Percentiles rank a stretch among this genome's conserved stretches.
These are phyloP conservation scores for Mesocricetus auratus DNA, from an alignment of 2,113 vertebrate genomes.

Conservation along the genomic window DNA sequence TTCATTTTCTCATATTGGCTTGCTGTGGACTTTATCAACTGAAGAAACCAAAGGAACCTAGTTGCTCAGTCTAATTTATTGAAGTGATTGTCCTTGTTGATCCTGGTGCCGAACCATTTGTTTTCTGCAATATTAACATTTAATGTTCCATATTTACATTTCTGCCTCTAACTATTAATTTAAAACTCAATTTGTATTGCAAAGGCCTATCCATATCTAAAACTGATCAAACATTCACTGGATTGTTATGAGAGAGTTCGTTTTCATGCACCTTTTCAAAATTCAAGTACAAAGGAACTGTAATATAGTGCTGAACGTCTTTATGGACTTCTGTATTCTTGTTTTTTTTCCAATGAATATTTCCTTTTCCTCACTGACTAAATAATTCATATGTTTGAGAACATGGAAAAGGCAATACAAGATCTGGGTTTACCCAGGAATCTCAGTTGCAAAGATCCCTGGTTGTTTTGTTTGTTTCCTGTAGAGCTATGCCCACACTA, in stretches of 20 bases:
- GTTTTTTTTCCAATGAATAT: not conserved
- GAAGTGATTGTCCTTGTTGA: not conserved
- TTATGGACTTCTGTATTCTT: not conserved
- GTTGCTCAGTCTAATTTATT: not conserved
- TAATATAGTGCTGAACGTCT: not conserved
- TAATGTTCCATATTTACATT: not conserved
- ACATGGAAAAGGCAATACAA: not conserved
- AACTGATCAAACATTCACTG: not conserved
- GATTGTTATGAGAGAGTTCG: not conserved
- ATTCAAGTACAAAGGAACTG: not conserved
- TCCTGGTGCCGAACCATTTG: not conserved
- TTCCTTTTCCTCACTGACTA: not conserved
- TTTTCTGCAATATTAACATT: not conserved
- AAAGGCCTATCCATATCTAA: not conserved
- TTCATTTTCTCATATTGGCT: not conserved
- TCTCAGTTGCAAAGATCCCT: not conserved
- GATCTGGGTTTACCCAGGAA: not conserved
- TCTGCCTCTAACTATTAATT: not conserved
- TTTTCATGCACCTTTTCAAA: not conserved
- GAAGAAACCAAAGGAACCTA: not conserved
- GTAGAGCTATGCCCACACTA: not conserved
- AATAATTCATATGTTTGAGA: not conserved
- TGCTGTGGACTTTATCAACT: not conserved
- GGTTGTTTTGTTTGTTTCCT: not conserved
- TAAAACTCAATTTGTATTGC: not conserved